Conservation (phyloP, 1,140 invertebrate species). For the Bombus soroeensis region DNA sequence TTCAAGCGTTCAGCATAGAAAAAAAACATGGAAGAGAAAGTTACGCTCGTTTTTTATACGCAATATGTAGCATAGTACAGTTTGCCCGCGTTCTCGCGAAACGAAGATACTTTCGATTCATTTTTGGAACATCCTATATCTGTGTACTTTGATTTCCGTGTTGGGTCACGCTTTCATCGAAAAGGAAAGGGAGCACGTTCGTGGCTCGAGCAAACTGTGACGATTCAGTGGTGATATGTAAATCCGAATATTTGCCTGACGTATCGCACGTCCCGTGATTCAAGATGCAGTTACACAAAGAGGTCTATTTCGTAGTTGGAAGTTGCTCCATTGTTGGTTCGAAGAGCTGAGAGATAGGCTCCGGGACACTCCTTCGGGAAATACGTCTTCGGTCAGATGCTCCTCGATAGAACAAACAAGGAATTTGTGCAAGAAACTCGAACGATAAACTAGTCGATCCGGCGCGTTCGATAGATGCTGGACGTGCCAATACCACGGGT, state of each 20-base stretch:
- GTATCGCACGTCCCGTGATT: neutral
- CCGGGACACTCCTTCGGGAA: neutral
- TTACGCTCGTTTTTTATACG: neutral
- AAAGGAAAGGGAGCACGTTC: slow-evolving; percentile 26
- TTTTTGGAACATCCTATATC: neutral
- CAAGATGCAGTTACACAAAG: too few species aligned
- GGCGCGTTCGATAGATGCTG: slow-evolving; percentile 16
- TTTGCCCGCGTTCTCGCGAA: neutral
- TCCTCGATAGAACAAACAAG: neutral
- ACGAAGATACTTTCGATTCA: slow-evolving; percentile 4
- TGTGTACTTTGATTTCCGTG: neutral
- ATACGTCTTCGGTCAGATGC: neutral
- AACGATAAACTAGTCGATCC: slow-evolving; percentile 38
- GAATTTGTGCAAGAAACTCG: slow-evolving; percentile 34
- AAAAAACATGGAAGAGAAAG: slow-evolving; percentile 15
- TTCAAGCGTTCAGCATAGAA: neutral
- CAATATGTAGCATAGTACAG: neutral
- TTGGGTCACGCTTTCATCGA: slow-evolving; percentile 11
- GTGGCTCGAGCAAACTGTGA: neutral
- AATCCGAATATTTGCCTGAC: neutral
- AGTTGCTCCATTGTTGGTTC: neutral
- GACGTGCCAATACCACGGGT: slow-evolving; percentile 54
- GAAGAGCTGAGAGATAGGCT: too few species aligned
- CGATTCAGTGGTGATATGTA: neutral
- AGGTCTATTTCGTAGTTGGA: neutral